A percentile compares a stretch with the other conserved stretches of the same genome.
Conservation (phyloP, 2,888 invertebrate genomes). For the Heliconius erato region DNA sequence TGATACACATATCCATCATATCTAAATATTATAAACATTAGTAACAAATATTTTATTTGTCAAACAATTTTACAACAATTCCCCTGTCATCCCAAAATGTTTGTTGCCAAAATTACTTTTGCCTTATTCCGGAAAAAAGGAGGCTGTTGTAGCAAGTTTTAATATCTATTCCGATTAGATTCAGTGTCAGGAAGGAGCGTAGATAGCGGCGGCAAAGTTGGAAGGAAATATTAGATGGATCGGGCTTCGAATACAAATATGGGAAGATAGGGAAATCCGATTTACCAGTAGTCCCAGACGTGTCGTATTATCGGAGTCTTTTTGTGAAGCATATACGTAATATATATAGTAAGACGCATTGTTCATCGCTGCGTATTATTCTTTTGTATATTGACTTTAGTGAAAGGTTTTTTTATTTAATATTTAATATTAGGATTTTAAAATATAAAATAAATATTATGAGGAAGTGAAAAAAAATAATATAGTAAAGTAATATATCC, state of each 20-base stretch:
- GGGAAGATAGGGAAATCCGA: constrained; percentile 84
- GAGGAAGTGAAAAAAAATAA: neutral
- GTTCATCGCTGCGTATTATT: constrained; percentile 1
- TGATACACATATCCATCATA: neutral
- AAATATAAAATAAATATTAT: neutral
- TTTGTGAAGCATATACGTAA: constrained; percentile 78
- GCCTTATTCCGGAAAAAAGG: constrained; percentile 59
- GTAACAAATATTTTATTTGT: neutral
- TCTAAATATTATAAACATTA: neutral
- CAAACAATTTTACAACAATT: neutral
- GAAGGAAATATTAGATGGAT: constrained; percentile 85
- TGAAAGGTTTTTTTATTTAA: neutral
- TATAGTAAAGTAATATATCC: too few relatives aligned
- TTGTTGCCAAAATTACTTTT: constrained; percentile 53
- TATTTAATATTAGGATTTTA: neutral
- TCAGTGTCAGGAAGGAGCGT: constrained; percentile 85
- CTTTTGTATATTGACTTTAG: neutral
- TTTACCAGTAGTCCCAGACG: constrained; percentile 81
- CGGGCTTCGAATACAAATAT: constrained; percentile 85
- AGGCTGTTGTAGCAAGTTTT: constrained; percentile 81
- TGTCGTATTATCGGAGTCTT: constrained; percentile 82
- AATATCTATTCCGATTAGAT: constrained; percentile 87
- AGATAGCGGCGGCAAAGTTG: constrained; percentile 81
- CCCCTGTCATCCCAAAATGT: neutral
- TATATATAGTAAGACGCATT: constrained; percentile 64